These are phyloP conservation scores for Philopedon plagiatum DNA, from an alignment of 2,888 invertebrate species.

Conservation along the genomic window DNA sequence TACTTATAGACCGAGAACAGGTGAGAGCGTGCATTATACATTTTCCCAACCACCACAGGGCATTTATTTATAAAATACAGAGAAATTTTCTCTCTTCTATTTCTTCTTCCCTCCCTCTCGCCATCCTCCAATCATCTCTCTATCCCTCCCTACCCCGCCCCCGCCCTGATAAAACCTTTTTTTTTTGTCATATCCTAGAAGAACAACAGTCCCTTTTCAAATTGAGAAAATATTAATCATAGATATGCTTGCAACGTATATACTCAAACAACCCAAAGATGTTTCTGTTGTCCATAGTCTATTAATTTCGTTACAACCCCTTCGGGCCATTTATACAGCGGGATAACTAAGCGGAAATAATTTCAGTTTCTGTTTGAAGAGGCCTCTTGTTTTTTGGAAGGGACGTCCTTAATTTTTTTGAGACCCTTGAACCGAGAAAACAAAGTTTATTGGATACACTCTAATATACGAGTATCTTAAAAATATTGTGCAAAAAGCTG, in stretches of 20 bases:
- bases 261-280: background rate
- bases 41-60: too few species aligned
- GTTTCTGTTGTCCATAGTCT: background rate
- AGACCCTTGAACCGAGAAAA: background rate
- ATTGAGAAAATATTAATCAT: background rate
- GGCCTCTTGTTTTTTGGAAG: background rate
- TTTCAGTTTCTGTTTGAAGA: background rate
- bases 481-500: background rate
- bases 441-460: background rate
- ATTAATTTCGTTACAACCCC: background rate
- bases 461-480: background rate
- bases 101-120: too few species aligned
- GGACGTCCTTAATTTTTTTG: background rate
- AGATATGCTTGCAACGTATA: background rate
- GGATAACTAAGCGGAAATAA: conserved; percentile 2
- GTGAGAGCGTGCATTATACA: too few species aligned
- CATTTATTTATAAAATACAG: too few species aligned
- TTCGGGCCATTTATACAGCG: background rate
- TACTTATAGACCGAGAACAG: too few species aligned
- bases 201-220: background rate
- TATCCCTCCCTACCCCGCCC: too few species aligned
- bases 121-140: too few species aligned
- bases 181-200: too few species aligned
- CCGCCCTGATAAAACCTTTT: too few species aligned
- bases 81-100: too few species aligned